Evolutionary conservation across 2,888 invertebrate species (phyloP).

Genomic region (Minunthozetes semirufus): DNA sequence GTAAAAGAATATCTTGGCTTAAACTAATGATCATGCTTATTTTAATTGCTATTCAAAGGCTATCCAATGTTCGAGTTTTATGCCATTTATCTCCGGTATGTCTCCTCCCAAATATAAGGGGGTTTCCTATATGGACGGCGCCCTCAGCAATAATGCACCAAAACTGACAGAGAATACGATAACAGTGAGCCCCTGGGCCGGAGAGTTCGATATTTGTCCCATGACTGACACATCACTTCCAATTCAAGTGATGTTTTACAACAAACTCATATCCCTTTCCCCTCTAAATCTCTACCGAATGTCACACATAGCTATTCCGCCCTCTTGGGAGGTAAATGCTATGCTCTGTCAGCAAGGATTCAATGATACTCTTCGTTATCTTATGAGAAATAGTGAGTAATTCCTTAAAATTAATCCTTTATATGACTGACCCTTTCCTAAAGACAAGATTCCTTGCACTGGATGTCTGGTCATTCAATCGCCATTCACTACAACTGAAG

Average conservation of each 20-base stretch:
- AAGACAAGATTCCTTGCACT: constrained; percentile 67
- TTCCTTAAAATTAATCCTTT: too few relatives aligned
- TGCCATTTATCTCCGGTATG: constrained; percentile 53
- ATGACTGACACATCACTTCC: constrained; percentile 42
- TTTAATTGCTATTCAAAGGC: constrained; percentile 59
- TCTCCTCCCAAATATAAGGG: constrained; percentile 51
- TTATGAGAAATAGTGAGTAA: constrained; percentile 40
- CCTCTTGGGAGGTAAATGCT: constrained; percentile 73
- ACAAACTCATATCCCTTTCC: constrained; percentile 43
- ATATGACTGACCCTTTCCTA: neutral
- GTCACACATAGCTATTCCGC: constrained; percentile 86
- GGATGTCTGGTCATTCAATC: constrained; percentile 68
- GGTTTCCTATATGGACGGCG: constrained; percentile 53
- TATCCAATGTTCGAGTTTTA: constrained; percentile 72
- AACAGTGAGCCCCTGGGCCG: constrained; percentile 54
- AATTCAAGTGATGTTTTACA: constrained; percentile 42
- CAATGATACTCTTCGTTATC: constrained; percentile 43
- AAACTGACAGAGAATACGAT: constrained; percentile 51
- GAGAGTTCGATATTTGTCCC: constrained; percentile 54
- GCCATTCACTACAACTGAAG: constrained; percentile 44
- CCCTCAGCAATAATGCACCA: constrained; percentile 53
- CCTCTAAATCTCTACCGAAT: constrained; percentile 89
- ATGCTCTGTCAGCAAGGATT: constrained; percentile 90
- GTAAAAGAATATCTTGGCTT: constrained; percentile 52
- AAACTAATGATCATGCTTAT: too few relatives aligned